phyloP scores from a whole-genome alignment of 1,140 invertebrate genomes.

The Zelostemma sp. region DNA sequence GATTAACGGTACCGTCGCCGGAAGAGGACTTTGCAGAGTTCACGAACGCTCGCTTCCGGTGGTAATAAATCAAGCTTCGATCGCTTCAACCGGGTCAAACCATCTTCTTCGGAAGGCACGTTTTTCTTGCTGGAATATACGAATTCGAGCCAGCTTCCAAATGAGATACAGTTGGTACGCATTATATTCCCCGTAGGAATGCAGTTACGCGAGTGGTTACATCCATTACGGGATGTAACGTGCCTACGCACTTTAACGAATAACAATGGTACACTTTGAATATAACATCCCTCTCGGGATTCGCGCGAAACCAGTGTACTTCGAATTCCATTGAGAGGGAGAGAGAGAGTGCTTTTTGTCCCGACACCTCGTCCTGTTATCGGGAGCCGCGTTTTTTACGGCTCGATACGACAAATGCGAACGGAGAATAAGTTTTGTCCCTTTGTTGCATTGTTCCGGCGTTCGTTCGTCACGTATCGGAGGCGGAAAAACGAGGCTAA shows the following conservation, averaged over 20 bases:
- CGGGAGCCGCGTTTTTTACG: neutral
- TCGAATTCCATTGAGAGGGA: constrained; percentile 34
- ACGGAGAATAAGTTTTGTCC: too few relatives aligned
- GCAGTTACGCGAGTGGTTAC: constrained; percentile 51
- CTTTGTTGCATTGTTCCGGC: too few relatives aligned
- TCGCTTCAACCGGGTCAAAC: too few relatives aligned
- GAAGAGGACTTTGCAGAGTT: constrained; percentile 32
- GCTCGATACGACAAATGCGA: too few relatives aligned
- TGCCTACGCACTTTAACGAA: constrained; percentile 51
- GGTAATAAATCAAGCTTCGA: constrained; percentile 31
- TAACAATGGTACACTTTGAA: constrained; percentile 50
- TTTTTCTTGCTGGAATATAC: too few relatives aligned
- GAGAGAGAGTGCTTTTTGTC: neutral
- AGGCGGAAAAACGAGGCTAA: too few relatives aligned
- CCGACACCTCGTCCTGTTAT: neutral
- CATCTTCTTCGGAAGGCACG: too few relatives aligned
- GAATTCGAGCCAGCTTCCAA: too few relatives aligned
- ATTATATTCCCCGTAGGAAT: constrained; percentile 45
- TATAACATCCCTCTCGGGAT: constrained; percentile 24
- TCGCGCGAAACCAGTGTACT: constrained; percentile 31
- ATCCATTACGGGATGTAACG: constrained; percentile 46
- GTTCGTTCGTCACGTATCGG: too few relatives aligned
- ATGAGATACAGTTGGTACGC: constrained; percentile 18
- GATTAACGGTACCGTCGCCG: constrained; percentile 37
- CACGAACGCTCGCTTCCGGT: constrained; percentile 26